Conservation (phyloP, 2,888 invertebrate species). For the Anticlea derivata region DNA sequence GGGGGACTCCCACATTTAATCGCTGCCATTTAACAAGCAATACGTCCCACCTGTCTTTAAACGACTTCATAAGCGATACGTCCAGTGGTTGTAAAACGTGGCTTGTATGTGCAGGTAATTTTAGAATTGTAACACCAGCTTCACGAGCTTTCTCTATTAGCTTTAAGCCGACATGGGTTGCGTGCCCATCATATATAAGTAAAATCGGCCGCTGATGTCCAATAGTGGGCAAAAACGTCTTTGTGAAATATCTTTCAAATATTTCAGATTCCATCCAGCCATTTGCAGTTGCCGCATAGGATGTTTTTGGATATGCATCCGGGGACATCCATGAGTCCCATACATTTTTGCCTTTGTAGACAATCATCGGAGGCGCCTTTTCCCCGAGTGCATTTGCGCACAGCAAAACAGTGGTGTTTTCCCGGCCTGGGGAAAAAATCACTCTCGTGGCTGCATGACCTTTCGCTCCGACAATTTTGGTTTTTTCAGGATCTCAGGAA, state of each 20-base stretch:
- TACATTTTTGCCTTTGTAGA: conserved; percentile 33
- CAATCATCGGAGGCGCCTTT: conserved; percentile 21
- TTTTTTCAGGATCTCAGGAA: conserved; percentile 33
- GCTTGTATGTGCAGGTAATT: too few species aligned
- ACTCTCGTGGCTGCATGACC: conserved; percentile 17
- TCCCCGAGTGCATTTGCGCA: conserved; percentile 24
- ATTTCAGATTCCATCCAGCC: conserved; percentile 50
- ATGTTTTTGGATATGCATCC: conserved; percentile 13
- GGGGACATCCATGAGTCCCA: conserved; percentile 44
- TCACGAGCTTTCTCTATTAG: too few species aligned
- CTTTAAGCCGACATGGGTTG: too few species aligned
- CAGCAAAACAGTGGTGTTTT: conserved; percentile 30
- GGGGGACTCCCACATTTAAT: too few species aligned
- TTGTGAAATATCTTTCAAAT: conserved; percentile 15
- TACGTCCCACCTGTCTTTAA: too few species aligned
- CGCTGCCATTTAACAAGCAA: too few species aligned
- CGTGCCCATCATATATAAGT: too few species aligned
- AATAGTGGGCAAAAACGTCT: too few species aligned
- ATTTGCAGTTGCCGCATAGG: conserved; percentile 44
- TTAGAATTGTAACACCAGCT: too few species aligned
- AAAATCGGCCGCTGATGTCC: too few species aligned
- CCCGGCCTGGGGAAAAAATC: conserved; percentile 22
- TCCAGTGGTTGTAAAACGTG: too few species aligned
- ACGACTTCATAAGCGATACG: too few species aligned
- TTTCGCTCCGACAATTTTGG: conserved; percentile 33